phyloP scores from a whole-genome alignment of 53 echinoderm and acorn worm genomes.

The Temnopleurus reevesii region DNA sequence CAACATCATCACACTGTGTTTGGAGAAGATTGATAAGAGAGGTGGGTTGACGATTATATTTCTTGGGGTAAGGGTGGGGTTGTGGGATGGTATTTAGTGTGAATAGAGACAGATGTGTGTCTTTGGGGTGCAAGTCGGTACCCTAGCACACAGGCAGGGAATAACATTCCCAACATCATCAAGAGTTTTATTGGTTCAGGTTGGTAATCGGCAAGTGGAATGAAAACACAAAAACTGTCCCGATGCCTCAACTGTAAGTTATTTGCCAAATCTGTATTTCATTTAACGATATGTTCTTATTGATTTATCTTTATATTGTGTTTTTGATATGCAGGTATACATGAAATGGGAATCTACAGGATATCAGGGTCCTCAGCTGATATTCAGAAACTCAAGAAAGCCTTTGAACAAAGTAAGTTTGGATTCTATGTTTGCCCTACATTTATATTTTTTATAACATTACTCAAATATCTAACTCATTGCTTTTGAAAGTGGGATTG shows the following conservation, averaged over 20 bases:
- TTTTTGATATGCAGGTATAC: constrained; percentile 66
- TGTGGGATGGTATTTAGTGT: too few species aligned
- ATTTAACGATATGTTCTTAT: too few species aligned
- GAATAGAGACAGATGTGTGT: too few species aligned
- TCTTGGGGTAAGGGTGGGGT: neutral
- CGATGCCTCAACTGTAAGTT: neutral
- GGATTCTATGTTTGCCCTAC: neutral
- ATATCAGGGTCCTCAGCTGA: constrained; percentile 93
- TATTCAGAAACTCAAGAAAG: constrained; percentile 83
- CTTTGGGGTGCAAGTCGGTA: constrained; percentile 85
- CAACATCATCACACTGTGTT: too few species aligned
- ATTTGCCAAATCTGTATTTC: too few species aligned
- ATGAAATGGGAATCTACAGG: constrained; percentile 95
- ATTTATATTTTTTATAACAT: neutral
- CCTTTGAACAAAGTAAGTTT: constrained; percentile 89
- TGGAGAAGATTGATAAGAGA: too few species aligned
- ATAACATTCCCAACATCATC: constrained; percentile 85
- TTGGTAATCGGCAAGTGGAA: too few species aligned
- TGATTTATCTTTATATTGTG: neutral
- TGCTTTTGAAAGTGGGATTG: too few species aligned
- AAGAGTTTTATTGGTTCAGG: too few species aligned
- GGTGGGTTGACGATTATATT: constrained; percentile 46
- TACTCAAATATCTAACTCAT: constrained; percentile 1
- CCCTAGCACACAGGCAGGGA: constrained; percentile 69
- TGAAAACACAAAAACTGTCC: too few species aligned